phyloP scores from a whole-genome alignment of 64 coral and sea anemone genomes.

The Pocillopora damicornis region DNA sequence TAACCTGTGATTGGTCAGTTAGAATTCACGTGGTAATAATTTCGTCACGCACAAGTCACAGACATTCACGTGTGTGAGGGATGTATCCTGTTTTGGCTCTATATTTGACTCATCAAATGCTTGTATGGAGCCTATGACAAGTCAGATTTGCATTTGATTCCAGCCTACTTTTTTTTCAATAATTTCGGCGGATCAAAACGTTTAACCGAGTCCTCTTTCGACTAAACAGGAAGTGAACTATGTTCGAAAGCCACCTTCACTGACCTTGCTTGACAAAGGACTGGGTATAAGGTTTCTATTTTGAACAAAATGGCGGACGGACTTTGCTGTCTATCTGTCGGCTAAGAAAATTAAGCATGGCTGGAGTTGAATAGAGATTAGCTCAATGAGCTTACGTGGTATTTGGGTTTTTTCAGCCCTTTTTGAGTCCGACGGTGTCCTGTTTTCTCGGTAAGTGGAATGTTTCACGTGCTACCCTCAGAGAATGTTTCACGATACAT shows the following conservation, averaged over 20 bases:
- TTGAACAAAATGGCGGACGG: not conserved
- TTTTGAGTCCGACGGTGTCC: conserved; percentile 37
- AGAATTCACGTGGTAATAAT: not conserved
- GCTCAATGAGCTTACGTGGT: conserved; percentile 78
- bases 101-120: not conserved
- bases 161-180: not conserved
- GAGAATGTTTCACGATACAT: not conserved
- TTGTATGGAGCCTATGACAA: not conserved
- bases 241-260: conserved; percentile 40
- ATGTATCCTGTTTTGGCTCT: not conserved
- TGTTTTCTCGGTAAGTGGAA: conserved; percentile 64
- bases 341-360: not conserved
- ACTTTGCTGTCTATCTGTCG: not conserved
- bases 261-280: too few species aligned
- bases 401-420: conserved; percentile 61
- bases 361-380: not conserved
- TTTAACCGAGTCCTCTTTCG: not conserved
- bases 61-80: not conserved
- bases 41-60: not conserved
- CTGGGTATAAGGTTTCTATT: not conserved
- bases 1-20: conserved; percentile 6
- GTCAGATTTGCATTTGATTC: not conserved
- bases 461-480: too few species aligned
- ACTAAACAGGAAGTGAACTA: conserved; percentile 16
- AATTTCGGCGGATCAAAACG: not conserved